These are phyloP conservation scores for Gracilinanus agilis DNA, from an alignment of 2,113 vertebrate species.

Conservation along the genomic window DNA sequence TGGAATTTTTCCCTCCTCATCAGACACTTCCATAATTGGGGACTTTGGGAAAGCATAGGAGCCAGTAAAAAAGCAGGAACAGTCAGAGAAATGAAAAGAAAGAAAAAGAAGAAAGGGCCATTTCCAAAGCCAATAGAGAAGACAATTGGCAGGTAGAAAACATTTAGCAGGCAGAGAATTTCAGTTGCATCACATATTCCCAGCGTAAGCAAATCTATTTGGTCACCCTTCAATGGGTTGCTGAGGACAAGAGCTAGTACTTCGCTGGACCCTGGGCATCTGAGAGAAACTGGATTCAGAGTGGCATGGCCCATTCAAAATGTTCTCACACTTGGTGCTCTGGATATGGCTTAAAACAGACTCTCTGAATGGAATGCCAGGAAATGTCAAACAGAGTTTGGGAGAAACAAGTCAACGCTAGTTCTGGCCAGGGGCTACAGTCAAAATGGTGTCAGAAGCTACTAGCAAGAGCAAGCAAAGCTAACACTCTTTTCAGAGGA, in stretches of 20 bases:
- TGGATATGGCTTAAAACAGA: background rate
- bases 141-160: background rate
- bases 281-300: background rate
- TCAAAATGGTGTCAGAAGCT: background rate
- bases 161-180: background rate
- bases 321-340: background rate
- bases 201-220: background rate
- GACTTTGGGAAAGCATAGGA: background rate
- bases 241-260: background rate
- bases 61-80: background rate
- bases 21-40: background rate
- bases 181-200: background rate
- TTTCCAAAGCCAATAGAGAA: background rate
- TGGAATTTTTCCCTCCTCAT: background rate
- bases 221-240: background rate
- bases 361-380: background rate
- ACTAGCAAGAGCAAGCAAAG: too few relatives aligned
- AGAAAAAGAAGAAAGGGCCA: background rate
- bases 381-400: background rate
- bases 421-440: background rate
- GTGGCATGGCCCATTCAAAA: background rate
- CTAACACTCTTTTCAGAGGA: too few relatives aligned
- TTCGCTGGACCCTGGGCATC: background rate
- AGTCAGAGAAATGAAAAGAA: background rate
- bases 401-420: background rate